phyloP scores from a whole-genome alignment of 2,888 invertebrate genomes.

The Flabesymbios commensalis region DNA sequence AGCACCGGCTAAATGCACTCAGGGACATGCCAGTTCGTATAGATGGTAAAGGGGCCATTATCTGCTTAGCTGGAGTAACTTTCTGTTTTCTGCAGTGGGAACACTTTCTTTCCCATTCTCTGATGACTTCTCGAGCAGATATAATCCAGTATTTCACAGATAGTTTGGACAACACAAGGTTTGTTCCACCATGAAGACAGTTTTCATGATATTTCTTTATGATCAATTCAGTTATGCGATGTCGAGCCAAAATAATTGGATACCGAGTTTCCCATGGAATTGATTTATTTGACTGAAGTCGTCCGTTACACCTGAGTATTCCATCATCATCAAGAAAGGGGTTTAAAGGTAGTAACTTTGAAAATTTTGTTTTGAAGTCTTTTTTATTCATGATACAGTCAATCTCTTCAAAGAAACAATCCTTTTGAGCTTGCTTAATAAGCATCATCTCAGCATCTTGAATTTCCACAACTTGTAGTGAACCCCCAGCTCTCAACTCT shows the following conservation, averaged over 20 bases:
- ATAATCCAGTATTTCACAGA: background rate
- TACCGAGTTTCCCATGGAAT: background rate
- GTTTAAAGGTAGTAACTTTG: no score
- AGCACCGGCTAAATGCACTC: constrained; percentile 22
- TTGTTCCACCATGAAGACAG: background rate
- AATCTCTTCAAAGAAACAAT: constrained; percentile 18
- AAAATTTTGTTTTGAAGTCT: background rate
- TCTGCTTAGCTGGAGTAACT: constrained; percentile 10
- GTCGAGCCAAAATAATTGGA: background rate
- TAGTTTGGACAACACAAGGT: background rate
- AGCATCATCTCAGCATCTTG: background rate
- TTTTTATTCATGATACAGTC: background rate
- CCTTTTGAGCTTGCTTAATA: constrained; percentile 10
- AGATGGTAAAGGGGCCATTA: constrained; percentile 13
- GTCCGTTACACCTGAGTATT: background rate
- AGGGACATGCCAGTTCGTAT: constrained; percentile 10
- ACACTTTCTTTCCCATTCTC: constrained; percentile 13
- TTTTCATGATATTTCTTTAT: background rate
- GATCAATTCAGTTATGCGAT: background rate
- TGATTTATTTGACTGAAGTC: constrained; percentile 10
- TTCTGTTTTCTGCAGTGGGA: constrained; percentile 9
- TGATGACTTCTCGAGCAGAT: constrained; percentile 19
- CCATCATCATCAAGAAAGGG: constrained; percentile 17
- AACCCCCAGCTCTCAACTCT: background rate
- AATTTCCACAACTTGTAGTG: constrained; percentile 9